phyloP scores from a whole-genome alignment of 2,888 invertebrate species.

The Xestobium rufovillosum region DNA sequence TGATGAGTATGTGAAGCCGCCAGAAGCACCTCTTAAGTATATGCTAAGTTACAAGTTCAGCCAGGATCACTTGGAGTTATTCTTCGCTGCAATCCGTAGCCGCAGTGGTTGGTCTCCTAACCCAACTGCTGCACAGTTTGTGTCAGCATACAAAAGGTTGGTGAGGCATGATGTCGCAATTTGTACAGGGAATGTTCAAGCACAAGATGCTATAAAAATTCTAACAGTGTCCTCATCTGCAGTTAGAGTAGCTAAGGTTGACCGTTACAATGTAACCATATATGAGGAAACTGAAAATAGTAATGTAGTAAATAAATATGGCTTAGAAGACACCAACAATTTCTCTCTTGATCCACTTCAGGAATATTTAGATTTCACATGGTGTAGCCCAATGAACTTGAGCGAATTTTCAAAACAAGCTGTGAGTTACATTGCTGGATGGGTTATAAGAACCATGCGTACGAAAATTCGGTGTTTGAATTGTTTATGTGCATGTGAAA shows the following conservation, averaged over 20 bases:
- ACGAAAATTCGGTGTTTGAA: conserved; percentile 7
- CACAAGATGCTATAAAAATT: conserved; percentile 1
- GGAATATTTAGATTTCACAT: conserved; percentile 1
- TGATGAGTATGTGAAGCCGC: not conserved
- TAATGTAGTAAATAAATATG: not conserved
- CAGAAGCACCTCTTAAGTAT: conserved; percentile 5
- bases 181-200: conserved; percentile 4
- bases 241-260: not conserved
- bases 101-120: conserved; percentile 21
- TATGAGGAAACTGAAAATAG: not conserved
- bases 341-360: not conserved
- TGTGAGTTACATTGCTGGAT: conserved; percentile 13
- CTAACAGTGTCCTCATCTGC: not conserved
- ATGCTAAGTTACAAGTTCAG: conserved; percentile 16
- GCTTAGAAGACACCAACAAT: not conserved
- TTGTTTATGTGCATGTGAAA: conserved; percentile 6
- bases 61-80: conserved; percentile 22
- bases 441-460: conserved; percentile 7
- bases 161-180: conserved; percentile 12
- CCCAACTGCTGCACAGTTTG: conserved; percentile 20
- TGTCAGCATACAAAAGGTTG: conserved; percentile 17
- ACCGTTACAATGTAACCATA: not conserved
- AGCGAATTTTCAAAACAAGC: conserved; percentile 9
- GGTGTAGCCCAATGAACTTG: not conserved
- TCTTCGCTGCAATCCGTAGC: conserved; percentile 19